phyloP scores from a whole-genome alignment of 2,888 invertebrate species.

The Platypus cylindrus region DNA sequence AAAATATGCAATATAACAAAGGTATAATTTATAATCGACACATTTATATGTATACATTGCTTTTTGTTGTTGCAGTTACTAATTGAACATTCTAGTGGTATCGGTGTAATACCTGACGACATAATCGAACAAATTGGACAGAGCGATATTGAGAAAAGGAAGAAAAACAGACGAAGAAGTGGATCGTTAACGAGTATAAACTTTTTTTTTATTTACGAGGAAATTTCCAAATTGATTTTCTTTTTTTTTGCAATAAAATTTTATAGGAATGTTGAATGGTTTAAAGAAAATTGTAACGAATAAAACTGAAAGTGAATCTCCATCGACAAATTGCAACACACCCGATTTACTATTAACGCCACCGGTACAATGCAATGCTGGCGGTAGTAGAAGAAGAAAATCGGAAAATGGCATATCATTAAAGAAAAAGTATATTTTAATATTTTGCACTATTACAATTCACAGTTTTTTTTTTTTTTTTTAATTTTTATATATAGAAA shows the following conservation, averaged over 20 bases:
- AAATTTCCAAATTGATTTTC: background rate
- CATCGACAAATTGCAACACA: constrained; percentile 24
- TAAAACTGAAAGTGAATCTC: constrained; percentile 39
- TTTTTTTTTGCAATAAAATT: background rate
- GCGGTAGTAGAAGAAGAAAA: constrained; percentile 54
- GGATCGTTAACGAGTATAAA: constrained; percentile 70
- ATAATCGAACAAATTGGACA: constrained; percentile 36
- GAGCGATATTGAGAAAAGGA: constrained; percentile 42
- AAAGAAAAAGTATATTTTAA: constrained; percentile 49
- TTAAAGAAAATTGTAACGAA: constrained; percentile 66
- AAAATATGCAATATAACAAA: constrained; percentile 23
- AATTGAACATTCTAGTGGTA: constrained; percentile 61
- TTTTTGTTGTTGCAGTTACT: constrained; percentile 44
- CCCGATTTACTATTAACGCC: constrained; percentile 40
- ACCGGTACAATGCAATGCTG: constrained; percentile 44
- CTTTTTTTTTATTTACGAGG: background rate
- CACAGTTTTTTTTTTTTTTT: background rate
- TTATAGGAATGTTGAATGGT: constrained; percentile 60
- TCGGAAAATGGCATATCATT: constrained; percentile 47
- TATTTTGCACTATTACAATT: background rate
- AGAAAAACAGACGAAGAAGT: constrained; percentile 65
- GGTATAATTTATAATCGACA: constrained; percentile 13
- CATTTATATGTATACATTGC: constrained; percentile 3
- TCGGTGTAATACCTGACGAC: constrained; percentile 58
- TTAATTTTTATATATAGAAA: constrained; percentile 38